Percentiles rank a stretch among this genome's conserved stretches.
Evolutionary conservation across 2,888 invertebrate genomes (phyloP).

Genomic region (Nomada fucata): DNA sequence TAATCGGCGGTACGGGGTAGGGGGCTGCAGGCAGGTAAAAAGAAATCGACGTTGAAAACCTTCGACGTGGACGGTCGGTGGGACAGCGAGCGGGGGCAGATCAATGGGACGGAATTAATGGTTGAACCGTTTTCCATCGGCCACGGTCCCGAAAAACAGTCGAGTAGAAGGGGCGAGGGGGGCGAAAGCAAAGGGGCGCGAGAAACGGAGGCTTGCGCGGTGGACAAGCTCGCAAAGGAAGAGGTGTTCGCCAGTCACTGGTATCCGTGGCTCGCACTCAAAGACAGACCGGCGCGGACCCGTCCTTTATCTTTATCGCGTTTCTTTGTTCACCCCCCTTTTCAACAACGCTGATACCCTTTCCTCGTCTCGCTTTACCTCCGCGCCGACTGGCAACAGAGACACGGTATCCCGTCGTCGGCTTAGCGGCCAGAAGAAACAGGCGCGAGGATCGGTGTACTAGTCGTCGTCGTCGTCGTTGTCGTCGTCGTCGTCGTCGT

Average conservation of each 20-base stretch:
- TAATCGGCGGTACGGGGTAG: background rate
- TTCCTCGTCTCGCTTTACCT: background rate
- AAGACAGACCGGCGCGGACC: constrained; percentile 27
- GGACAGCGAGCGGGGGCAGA: background rate
- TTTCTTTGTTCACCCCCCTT: constrained; percentile 25
- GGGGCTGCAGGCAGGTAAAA: background rate
- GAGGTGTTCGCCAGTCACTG: constrained; percentile 5
- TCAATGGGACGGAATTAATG: constrained; percentile 48
- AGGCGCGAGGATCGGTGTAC: constrained; percentile 47
- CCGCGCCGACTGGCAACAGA: background rate
- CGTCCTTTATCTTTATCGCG: constrained; percentile 28
- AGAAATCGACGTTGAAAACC: background rate
- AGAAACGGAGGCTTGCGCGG: background rate
- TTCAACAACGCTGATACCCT: constrained; percentile 17
- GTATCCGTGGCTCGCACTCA: constrained; percentile 14
- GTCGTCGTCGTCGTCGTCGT: constrained; percentile 16
- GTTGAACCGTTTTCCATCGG: background rate
- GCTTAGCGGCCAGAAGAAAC: constrained; percentile 51
- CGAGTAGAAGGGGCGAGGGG: background rate
- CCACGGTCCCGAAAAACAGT: background rate
- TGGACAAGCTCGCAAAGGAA: background rate
- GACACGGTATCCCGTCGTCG: constrained; percentile 18
- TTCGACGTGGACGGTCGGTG: background rate
- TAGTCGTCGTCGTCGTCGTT: constrained; percentile 24
- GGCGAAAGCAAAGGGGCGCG: background rate